phyloP scores from a whole-genome alignment of 2,113 vertebrate species.

The Hyla sarda region DNA sequence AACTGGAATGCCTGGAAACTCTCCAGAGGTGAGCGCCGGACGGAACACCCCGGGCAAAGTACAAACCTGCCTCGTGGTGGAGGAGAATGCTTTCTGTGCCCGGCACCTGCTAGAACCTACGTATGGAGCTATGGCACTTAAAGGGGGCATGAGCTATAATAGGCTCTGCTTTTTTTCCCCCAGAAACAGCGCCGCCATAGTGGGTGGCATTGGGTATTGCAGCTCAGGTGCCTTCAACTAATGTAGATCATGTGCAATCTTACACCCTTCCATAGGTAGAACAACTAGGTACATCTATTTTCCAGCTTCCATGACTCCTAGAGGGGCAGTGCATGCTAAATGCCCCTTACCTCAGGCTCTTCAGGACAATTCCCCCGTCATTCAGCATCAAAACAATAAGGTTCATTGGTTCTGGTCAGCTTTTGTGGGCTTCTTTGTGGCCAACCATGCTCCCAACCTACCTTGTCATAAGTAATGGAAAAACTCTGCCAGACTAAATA shows the following conservation, averaged over 20 bases:
- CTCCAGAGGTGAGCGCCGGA: conserved; percentile 26
- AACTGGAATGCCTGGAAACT: conserved; percentile 32
- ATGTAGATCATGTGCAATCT: not conserved
- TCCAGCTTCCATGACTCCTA: too few relatives aligned
- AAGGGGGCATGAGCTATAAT: not conserved
- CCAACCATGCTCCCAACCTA: too few relatives aligned
- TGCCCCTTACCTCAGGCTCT: too few relatives aligned
- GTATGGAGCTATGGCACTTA: not conserved
- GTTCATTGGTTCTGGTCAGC: too few relatives aligned
- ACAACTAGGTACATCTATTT: too few relatives aligned
- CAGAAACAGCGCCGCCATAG: not conserved
- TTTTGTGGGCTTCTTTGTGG: too few relatives aligned
- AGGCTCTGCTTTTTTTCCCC: not conserved
- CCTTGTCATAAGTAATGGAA: too few relatives aligned
- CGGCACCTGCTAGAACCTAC: not conserved
- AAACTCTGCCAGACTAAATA: too few relatives aligned
- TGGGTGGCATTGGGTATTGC: not conserved
- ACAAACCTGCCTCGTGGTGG: conserved; percentile 32
- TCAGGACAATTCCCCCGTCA: too few relatives aligned
- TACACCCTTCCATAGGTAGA: too few relatives aligned
- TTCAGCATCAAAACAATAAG: too few relatives aligned
- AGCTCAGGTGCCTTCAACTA: not conserved
- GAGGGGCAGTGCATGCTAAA: too few relatives aligned
- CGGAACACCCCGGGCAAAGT: conserved; percentile 50
- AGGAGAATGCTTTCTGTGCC: conserved; percentile 58